Evolutionary conservation across 2,888 invertebrate species (phyloP).

Genomic region (Epinotia nisella): DNA sequence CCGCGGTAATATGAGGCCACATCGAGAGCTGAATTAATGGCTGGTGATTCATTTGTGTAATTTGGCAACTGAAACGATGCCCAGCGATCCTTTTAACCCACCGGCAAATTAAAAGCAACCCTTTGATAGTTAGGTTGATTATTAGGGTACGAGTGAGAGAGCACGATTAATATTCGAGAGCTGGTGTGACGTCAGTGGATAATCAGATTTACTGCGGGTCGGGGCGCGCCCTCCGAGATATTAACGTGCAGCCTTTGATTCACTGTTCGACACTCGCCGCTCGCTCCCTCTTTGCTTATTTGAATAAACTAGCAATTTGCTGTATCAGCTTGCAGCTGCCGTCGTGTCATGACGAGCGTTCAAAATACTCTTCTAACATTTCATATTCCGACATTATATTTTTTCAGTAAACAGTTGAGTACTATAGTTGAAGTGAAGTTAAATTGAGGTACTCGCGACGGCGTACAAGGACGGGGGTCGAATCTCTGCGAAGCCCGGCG

Average conservation of each 20-base stretch:
- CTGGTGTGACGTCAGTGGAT: conserved; percentile 63
- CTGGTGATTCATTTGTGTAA: conserved; percentile 62
- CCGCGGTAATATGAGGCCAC: conserved; percentile 64
- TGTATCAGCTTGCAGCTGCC: conserved; percentile 41
- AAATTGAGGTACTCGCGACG: conserved; percentile 58
- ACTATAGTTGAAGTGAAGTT: conserved; percentile 30
- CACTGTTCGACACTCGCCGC: conserved; percentile 42
- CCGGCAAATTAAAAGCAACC: conserved; percentile 53
- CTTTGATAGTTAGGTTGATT: conserved; percentile 63
- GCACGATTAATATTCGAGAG: conserved; percentile 68
- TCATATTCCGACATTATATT: conserved; percentile 20
- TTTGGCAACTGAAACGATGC: conserved; percentile 63
- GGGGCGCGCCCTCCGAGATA: conserved; percentile 60
- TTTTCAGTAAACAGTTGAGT: conserved; percentile 22
- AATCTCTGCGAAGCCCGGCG: conserved; percentile 74
- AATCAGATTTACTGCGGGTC: conserved; percentile 69
- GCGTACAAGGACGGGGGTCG: conserved; percentile 61
- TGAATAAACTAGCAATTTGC: conserved; percentile 45
- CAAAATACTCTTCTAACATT: conserved; percentile 25
- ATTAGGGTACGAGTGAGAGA: conserved; percentile 59
- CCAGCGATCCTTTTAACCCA: conserved; percentile 56
- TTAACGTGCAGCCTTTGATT: conserved; percentile 56
- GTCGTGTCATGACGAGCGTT: conserved; percentile 6
- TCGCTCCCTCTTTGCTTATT: conserved; percentile 40
- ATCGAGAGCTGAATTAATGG: conserved; percentile 60